Conservation (phyloP, 1,140 invertebrate genomes). For the Drosophila persimilis region DNA sequence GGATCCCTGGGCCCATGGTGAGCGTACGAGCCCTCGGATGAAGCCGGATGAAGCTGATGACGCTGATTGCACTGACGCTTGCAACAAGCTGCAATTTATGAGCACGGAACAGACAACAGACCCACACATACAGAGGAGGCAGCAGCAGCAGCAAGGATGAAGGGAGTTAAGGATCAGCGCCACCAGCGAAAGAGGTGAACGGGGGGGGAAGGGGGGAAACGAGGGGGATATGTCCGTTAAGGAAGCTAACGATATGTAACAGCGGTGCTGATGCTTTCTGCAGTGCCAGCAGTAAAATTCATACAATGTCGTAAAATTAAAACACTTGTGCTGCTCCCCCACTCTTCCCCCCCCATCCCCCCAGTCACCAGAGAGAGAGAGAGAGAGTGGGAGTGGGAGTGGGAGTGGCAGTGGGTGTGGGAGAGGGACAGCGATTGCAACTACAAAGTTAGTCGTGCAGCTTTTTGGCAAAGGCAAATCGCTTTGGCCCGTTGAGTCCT, state of each 20-base stretch:
- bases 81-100: conserved; percentile 81
- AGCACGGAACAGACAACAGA: conserved; percentile 59
- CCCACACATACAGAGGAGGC: conserved; percentile 28
- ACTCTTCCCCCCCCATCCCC: too few relatives aligned
- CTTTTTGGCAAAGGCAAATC: conserved; percentile 76
- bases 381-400: neutral
- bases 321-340: conserved; percentile 74
- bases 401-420: neutral
- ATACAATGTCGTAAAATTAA: conserved; percentile 83
- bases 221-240: conserved; percentile 76
- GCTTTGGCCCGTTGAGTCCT: conserved; percentile 54
- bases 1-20: conserved; percentile 19
- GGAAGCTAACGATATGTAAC: conserved; percentile 81
- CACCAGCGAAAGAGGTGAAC: neutral
- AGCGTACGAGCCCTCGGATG: conserved; percentile 47
- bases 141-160: neutral
- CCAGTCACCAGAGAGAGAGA: neutral
- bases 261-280: conserved; percentile 78
- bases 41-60: conserved; percentile 79
- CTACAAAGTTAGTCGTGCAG: conserved; percentile 76
- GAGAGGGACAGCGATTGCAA: conserved; percentile 33
- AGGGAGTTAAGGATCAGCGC: too few relatives aligned
- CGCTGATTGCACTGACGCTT: conserved; percentile 80
- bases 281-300: conserved; percentile 82
- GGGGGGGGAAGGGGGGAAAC: neutral